Conservation (phyloP, 2,113 vertebrate genomes). For the Ctenodactylus gundi region DNA sequence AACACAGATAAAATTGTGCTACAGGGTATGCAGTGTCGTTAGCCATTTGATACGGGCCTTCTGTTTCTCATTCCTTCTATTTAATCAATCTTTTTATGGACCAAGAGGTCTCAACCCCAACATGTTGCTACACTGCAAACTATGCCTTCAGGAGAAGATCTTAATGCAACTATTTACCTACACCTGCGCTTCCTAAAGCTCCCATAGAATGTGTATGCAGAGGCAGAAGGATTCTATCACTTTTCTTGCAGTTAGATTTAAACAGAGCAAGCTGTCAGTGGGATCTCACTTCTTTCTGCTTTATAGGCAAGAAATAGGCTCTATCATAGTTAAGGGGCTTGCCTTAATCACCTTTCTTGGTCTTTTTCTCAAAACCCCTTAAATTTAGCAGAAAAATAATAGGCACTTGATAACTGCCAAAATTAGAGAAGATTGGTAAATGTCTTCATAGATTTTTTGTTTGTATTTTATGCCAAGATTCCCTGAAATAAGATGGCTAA, state of each 20-base stretch:
- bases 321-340: not conserved
- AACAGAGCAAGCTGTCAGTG: not conserved
- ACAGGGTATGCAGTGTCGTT: no score
- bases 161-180: fast-evolving
- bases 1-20: not conserved
- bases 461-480: not conserved
- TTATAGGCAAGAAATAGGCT: not conserved
- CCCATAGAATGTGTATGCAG: not conserved
- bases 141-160: not conserved
- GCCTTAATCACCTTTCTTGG: not conserved
- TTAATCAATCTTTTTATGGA: not conserved
- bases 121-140: not conserved
- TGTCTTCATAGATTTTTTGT: not conserved
- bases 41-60: no score
- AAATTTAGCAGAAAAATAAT: not conserved
- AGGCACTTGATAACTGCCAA: not conserved
- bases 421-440: not conserved
- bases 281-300: not conserved
- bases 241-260: not conserved
- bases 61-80: not conserved
- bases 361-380: not conserved
- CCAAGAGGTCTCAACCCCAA: not conserved
- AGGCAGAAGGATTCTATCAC: not conserved
- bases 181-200: not conserved
- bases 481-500: not conserved